These are phyloP conservation scores for Poecilobothrus nobilitatus DNA, from an alignment of 2,888 invertebrate genomes.

Conservation along the genomic window DNA sequence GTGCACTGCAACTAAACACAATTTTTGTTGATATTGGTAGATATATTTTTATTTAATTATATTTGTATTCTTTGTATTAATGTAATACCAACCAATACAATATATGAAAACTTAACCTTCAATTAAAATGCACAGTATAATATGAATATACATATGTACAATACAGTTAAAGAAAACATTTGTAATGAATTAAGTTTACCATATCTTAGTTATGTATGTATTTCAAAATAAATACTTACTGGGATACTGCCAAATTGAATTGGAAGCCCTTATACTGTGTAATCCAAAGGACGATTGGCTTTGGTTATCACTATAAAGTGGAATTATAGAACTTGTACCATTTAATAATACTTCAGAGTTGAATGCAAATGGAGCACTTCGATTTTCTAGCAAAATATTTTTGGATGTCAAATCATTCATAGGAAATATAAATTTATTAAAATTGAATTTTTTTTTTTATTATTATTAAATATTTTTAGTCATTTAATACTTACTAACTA, in stretches of 20 bases:
- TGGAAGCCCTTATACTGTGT: constrained; percentile 49
- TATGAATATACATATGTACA: constrained; percentile 20
- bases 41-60: no score
- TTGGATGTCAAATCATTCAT: no score
- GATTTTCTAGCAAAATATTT: neutral
- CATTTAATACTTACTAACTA: no score
- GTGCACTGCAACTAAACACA: constrained; percentile 58
- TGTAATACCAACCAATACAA: no score
- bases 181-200: no score
- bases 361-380: neutral
- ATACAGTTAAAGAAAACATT: neutral
- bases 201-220: no score
- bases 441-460: no score
- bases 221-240: constrained; percentile 48
- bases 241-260: constrained; percentile 75
- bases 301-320: neutral
- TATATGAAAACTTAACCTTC: no score
- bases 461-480: no score
- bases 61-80: no score
- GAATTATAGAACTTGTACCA: constrained; percentile 24
- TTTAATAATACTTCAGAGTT: neutral
- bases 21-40: constrained; percentile 19
- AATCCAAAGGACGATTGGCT: neutral
- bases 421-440: no score
- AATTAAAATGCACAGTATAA: no score